A percentile compares a stretch with the other conserved stretches of the same genome.
Conservation (phyloP, 2,797 vertebrate species). For the Intellagama lesueurii region DNA sequence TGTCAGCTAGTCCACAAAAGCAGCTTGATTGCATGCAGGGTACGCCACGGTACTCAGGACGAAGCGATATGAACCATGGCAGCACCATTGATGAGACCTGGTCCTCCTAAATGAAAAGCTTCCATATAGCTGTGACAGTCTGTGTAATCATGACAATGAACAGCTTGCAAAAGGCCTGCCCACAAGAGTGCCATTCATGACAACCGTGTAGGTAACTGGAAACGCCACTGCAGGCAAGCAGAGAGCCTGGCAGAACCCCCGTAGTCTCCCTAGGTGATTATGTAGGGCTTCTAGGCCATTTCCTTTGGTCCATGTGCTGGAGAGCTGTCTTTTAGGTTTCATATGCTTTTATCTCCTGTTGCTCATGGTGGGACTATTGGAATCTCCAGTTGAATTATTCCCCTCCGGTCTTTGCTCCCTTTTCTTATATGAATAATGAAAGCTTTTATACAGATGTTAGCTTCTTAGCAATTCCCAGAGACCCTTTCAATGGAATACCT, state of each 20-base stretch:
- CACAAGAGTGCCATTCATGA: background rate
- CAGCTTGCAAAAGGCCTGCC: background rate
- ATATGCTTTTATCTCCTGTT: background rate
- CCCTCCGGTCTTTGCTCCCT: background rate
- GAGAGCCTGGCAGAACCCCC: background rate
- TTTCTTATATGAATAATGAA: rapidly evolving
- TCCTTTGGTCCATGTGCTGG: background rate
- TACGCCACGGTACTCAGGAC: background rate
- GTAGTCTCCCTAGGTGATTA: background rate
- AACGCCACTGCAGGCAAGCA: background rate
- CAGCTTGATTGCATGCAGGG: background rate
- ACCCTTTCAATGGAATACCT: slow-evolving; percentile 19
- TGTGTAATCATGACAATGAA: background rate
- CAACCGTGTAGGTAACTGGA: background rate
- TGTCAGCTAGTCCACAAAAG: background rate
- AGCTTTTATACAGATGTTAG: rapidly evolving
- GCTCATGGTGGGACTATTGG: rapidly evolving
- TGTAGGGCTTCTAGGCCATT: background rate
- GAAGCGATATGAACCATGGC: background rate
- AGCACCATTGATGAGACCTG: background rate
- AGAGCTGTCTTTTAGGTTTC: background rate
- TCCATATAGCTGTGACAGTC: background rate
- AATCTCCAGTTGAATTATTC: rapidly evolving
- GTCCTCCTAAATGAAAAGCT: too few species aligned
- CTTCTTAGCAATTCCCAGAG: rapidly evolving